These are phyloP conservation scores for Zaprionus taronus DNA, from an alignment of 1,140 invertebrate genomes.

Conservation along the genomic window DNA sequence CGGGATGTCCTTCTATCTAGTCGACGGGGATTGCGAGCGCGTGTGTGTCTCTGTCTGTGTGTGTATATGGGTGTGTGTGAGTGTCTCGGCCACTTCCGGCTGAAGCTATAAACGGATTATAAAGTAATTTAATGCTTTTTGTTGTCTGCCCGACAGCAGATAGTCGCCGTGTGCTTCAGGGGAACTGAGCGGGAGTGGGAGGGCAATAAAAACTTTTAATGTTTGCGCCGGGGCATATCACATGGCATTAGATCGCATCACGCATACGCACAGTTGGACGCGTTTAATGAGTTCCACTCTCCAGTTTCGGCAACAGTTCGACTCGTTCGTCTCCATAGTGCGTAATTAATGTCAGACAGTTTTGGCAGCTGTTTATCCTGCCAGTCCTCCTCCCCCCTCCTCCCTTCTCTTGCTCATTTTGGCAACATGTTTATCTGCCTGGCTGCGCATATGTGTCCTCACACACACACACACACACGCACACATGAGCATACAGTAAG, in stretches of 20 bases:
- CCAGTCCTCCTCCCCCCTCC: background rate
- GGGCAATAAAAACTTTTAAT: slow-evolving; percentile 77
- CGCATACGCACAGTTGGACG: slow-evolving; percentile 64
- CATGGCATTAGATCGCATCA: slow-evolving; percentile 55
- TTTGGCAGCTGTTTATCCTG: slow-evolving; percentile 46
- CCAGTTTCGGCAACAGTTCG: slow-evolving; percentile 25
- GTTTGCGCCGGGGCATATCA: slow-evolving; percentile 55
- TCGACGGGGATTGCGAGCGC: background rate
- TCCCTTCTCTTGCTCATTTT: slow-evolving; percentile 47
- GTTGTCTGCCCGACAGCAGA: slow-evolving; percentile 57
- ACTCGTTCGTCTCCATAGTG: slow-evolving; percentile 11
- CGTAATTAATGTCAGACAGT: slow-evolving; percentile 69
- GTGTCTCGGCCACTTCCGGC: slow-evolving; percentile 74
- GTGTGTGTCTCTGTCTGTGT: slow-evolving; percentile 28
- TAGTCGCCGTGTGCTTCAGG: slow-evolving; percentile 16
- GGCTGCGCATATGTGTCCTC: slow-evolving; percentile 49
- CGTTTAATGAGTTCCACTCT: slow-evolving; percentile 69
- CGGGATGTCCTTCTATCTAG: slow-evolving; percentile 29
- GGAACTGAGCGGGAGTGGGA: background rate
- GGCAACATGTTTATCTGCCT: slow-evolving; percentile 79
- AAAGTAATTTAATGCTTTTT: slow-evolving; percentile 83
- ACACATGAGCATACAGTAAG: slow-evolving; percentile 34
- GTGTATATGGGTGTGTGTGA: slow-evolving; percentile 42
- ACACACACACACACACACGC: slow-evolving; percentile 21
- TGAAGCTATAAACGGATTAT: slow-evolving; percentile 80